Conservation (phyloP, 2,888 invertebrate species). For the Leucozona laternaria region DNA sequence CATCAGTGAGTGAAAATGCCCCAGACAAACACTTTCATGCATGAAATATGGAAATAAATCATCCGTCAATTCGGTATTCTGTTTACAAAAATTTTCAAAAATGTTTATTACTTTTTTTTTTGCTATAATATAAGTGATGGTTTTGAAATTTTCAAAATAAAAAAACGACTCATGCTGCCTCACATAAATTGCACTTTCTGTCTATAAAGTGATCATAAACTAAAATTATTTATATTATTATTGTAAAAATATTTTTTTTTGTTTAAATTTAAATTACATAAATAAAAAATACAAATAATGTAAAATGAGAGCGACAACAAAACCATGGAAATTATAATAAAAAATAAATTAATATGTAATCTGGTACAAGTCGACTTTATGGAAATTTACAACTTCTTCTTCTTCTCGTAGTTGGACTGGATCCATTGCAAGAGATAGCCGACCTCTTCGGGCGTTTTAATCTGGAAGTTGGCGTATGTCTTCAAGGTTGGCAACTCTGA, state of each 20-base stretch:
- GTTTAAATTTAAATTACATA: slow-evolving; percentile 64
- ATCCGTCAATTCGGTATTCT: slow-evolving; percentile 15
- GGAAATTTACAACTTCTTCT: slow-evolving; percentile 79
- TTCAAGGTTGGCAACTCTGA: slow-evolving; percentile 89
- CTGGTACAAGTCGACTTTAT: slow-evolving; percentile 42
- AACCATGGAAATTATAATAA: slow-evolving; percentile 27
- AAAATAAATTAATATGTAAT: slow-evolving; percentile 1
- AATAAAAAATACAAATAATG: slow-evolving; percentile 69
- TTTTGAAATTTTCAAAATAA: slow-evolving; percentile 38
- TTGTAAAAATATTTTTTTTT: slow-evolving; percentile 21
- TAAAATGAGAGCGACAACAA: slow-evolving; percentile 63
- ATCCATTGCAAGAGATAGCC: slow-evolving; percentile 90
- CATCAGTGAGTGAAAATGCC: neutral
- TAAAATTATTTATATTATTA: slow-evolving; percentile 5
- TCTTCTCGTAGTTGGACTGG: slow-evolving; percentile 82
- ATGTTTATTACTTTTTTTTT: slow-evolving; percentile 51
- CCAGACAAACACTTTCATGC: slow-evolving; percentile 35
- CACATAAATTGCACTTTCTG: slow-evolving; percentile 35
- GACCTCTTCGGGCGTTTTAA: slow-evolving; percentile 90
- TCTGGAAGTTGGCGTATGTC: slow-evolving; percentile 89
- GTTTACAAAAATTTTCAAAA: slow-evolving; percentile 46
- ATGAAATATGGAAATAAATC: slow-evolving; percentile 30
- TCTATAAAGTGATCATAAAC: slow-evolving; percentile 23
- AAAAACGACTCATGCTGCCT: slow-evolving; percentile 24
- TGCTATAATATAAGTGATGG: slow-evolving; percentile 38